Conservation (phyloP, 2,888 invertebrate genomes). For the Microctonus brassicae region DNA sequence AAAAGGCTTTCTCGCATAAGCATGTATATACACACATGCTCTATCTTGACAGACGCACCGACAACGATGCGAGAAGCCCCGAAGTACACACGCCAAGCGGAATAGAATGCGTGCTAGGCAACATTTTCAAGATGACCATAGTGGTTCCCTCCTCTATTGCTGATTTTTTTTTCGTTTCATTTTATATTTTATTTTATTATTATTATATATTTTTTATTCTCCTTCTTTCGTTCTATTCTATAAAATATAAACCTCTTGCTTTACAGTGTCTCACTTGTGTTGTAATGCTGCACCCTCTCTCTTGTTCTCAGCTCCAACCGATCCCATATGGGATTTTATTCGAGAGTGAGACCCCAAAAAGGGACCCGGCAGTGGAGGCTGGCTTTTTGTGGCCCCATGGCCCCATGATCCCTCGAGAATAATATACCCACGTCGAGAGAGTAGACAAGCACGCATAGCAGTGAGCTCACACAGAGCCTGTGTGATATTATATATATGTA, state of each 20-base stretch:
- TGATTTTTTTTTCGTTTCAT: not conserved
- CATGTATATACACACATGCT: not conserved
- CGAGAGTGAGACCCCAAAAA: conserved; percentile 35
- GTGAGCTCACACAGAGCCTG: conserved; percentile 8
- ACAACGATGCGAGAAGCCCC: conserved; percentile 9
- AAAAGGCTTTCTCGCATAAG: not conserved
- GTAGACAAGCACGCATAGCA: not conserved
- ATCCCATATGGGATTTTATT: conserved; percentile 31
- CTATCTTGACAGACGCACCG: conserved; percentile 7
- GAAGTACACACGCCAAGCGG: conserved; percentile 27
- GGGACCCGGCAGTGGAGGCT: conserved; percentile 31
- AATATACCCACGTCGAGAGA: conserved; percentile 31
- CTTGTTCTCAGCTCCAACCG: not conserved
- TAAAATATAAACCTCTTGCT: no score
- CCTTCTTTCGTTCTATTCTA: not conserved
- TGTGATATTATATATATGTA: no score
- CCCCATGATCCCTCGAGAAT: conserved; percentile 33
- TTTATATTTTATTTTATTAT: not conserved
- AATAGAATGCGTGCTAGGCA: conserved; percentile 36
- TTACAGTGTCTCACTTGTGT: not conserved
- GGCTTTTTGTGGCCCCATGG: conserved; percentile 28
- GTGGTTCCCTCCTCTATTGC: conserved; percentile 8
- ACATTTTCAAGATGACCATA: conserved; percentile 38
- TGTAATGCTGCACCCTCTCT: not conserved
- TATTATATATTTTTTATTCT: not conserved